A percentile compares a stretch with the other conserved stretches of the same genome.
Conservation (phyloP, 2,888 invertebrate species). For the Agrotis clavis region DNA sequence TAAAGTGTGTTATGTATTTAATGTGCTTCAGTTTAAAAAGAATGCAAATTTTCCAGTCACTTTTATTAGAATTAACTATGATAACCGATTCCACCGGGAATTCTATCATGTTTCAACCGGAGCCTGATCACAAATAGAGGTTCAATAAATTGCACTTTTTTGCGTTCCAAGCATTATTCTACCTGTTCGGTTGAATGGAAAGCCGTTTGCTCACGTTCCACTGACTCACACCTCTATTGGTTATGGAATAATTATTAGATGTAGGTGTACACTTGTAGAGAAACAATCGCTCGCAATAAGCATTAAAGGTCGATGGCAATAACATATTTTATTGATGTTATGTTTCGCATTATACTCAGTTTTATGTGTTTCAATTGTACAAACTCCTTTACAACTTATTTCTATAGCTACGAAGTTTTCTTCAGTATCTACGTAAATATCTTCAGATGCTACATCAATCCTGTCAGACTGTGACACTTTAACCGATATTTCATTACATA, state of each 20-base stretch:
- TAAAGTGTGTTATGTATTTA: background rate
- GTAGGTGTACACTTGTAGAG: conserved; percentile 44
- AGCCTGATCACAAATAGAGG: background rate
- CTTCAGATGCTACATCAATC: conserved; percentile 6
- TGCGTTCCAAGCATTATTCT: conserved; percentile 26
- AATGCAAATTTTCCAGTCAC: background rate
- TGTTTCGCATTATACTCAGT: conserved; percentile 35
- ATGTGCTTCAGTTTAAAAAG: conserved; percentile 1
- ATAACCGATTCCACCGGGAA: background rate
- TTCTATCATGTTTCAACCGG: conserved; percentile 3
- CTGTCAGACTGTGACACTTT: background rate
- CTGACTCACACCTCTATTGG: conserved; percentile 61
- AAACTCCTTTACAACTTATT: conserved; percentile 12
- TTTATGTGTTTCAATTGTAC: conserved; percentile 29
- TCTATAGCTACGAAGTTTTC: background rate
- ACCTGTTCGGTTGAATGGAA: conserved; percentile 57
- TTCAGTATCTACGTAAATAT: conserved; percentile 5
- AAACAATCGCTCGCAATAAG: conserved; percentile 45
- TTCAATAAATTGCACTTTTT: conserved; percentile 22
- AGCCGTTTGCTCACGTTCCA: conserved; percentile 59
- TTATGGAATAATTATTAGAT: conserved; percentile 53
- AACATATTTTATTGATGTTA: conserved; percentile 33
- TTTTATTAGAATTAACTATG: background rate
- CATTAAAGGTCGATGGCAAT: conserved; percentile 47
- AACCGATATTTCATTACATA: conserved; percentile 31